Evolutionary conservation across 2,113 vertebrate species (phyloP), one percentile per base, ranked within the genome.

Genomic region (Copsychus sechellarum): DNA sequence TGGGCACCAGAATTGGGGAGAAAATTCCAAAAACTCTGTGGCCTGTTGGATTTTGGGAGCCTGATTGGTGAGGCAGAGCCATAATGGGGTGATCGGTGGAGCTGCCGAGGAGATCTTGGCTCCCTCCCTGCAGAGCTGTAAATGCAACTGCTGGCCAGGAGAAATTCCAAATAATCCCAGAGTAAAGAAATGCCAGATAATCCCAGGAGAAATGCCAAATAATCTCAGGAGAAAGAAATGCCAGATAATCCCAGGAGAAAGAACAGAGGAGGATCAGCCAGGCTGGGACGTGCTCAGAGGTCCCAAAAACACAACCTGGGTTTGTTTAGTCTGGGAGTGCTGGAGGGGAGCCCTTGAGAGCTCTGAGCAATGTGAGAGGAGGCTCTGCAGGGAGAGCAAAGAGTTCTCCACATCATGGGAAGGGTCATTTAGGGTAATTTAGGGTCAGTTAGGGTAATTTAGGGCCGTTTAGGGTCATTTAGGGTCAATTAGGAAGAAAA

Each of bases 311-410:
- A 77, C 3, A 8, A 54, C 40, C 81, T 80, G 85, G 40, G 22
- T 45, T 82, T 94, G 95, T 96, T 96, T 95, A 90, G 95, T 97
- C 95, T 95, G 47, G 45, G 16, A 80, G 22, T 0, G 17, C 12
- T 26, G 58, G n/a, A 73, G 54, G 24, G 70, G 76, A 96, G 93
- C 93, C 38, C 0, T 82, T 12, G 85, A 17, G 48, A 90, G 71
- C 90, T 57, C 62, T 61, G 74, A 94, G 90, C 93, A 88, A 38
- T 38, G 70, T 20, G 84, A 2, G 4, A 21, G 29, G 29, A 57
- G 31, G 24, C 45, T 19, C 34, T 19, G 51, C 73, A 23, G 31
- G 40, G 50, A 65, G 51, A 43, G 34, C 61, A 42, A 2, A 50
- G 42, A 8, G 12, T 5, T 64, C 61, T n/a, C 19, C 47, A 1